These are phyloP conservation scores for Diadumene lineata DNA, from an alignment of 92 coral and sea anemone species.

Conservation along the genomic window DNA sequence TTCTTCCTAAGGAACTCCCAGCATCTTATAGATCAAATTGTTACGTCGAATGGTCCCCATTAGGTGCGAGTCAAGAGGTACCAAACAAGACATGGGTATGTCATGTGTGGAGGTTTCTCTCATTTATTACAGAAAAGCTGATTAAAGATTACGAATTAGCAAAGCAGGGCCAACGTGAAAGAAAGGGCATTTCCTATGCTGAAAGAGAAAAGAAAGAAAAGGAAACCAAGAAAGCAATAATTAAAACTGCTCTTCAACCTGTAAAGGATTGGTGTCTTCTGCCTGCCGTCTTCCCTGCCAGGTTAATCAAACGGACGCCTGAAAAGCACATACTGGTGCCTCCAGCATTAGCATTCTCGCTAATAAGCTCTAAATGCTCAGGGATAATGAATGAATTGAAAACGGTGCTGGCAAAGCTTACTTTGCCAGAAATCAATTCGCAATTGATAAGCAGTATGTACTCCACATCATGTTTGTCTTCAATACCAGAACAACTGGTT, in stretches of 20 bases:
- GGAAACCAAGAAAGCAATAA: constrained; percentile 8
- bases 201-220: neutral
- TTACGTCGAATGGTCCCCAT: constrained; percentile 37
- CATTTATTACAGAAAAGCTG: neutral
- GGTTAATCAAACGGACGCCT: neutral
- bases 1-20: constrained; percentile 8
- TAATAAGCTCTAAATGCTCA: constrained; percentile 5
- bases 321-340: constrained; percentile 49
- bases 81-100: constrained; percentile 39
- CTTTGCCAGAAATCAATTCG: constrained; percentile 50
- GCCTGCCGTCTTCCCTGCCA: constrained; percentile 51
- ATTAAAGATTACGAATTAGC: neutral
- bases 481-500: constrained; percentile 38
- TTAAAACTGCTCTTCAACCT: constrained; percentile 25
- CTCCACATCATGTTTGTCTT: neutral
- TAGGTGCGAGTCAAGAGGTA: neutral
- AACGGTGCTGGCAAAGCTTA: constrained; percentile 22
- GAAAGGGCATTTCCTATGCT: neutral
- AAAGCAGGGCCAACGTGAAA: neutral
- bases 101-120: constrained; percentile 49
- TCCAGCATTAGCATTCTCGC: constrained; percentile 40
- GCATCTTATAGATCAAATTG: neutral
- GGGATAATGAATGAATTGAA: neutral
- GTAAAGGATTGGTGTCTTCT: constrained; percentile 62
- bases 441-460: neutral